Evolutionary conservation across 2,797 vertebrate genomes (phyloP).

Genomic region (Eupleurogrammus muticus): DNA sequence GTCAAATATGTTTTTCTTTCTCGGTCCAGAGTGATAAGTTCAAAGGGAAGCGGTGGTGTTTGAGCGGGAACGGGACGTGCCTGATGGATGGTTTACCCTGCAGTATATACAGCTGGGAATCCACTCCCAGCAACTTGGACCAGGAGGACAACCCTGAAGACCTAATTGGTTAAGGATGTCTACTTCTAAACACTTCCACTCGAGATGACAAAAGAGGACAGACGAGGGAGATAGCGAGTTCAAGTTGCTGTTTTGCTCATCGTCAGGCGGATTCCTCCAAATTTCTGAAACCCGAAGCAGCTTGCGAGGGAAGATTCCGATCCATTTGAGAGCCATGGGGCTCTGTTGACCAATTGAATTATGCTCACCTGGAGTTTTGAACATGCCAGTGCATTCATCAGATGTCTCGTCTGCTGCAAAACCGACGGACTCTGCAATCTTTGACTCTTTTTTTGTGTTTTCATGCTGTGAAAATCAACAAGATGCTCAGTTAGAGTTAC

Average conservation of each 20-base stretch:
- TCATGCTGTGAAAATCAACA: constrained; percentile 57
- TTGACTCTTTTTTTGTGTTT: constrained; percentile 32
- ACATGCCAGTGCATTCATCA: constrained; percentile 47
- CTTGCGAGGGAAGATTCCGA: constrained; percentile 30
- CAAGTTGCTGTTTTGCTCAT: constrained; percentile 23
- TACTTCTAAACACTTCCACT: constrained; percentile 66
- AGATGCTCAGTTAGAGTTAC: constrained; percentile 67
- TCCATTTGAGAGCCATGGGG: not conserved
- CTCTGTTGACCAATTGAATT: constrained; percentile 48
- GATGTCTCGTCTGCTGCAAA: constrained; percentile 34
- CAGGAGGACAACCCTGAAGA: constrained; percentile 56
- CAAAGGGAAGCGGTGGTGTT: constrained; percentile 56
- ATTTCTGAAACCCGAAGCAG: constrained; percentile 37
- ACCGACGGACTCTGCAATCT: constrained; percentile 48
- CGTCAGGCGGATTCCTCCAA: constrained; percentile 12
- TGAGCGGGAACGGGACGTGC: constrained; percentile 31
- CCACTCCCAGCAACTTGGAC: constrained; percentile 56
- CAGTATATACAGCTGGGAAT: constrained; percentile 67
- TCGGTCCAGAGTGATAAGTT: constrained; percentile 43
- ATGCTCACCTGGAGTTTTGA: constrained; percentile 41
- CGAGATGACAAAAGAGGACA: constrained; percentile 26
- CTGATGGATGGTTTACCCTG: constrained; percentile 66
- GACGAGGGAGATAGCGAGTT: constrained; percentile 21
- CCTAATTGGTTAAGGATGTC: constrained; percentile 73
- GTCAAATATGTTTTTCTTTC: constrained; percentile 61